Conservation (phyloP, 2,888 invertebrate genomes). For the Molorchus minor region DNA sequence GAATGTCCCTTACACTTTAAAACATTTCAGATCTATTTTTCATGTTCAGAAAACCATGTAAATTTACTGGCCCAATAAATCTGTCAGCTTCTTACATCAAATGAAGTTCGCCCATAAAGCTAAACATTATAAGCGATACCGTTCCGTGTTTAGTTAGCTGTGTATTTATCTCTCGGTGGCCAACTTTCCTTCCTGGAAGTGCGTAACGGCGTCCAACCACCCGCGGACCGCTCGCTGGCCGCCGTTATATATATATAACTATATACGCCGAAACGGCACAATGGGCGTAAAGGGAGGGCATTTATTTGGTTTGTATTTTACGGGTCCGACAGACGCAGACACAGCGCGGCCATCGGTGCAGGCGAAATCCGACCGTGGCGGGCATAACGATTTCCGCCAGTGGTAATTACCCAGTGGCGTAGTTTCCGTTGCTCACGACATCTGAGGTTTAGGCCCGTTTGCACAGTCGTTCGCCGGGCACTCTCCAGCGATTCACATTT, state of each 20-base stretch:
- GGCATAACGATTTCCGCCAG: constrained; percentile 9
- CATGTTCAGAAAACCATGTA: neutral
- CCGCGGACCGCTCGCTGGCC: neutral
- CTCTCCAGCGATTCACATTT: too few relatives aligned
- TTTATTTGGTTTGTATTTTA: neutral
- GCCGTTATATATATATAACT: too few relatives aligned
- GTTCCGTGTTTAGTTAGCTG: too few relatives aligned
- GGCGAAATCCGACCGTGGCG: neutral
- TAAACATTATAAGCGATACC: neutral
- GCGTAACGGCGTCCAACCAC: neutral
- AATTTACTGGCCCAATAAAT: neutral
- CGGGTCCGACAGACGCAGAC: neutral
- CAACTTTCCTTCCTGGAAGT: constrained; percentile 7
- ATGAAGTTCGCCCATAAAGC: neutral
- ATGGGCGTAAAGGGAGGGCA: constrained; percentile 4
- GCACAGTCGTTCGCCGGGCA: too few relatives aligned
- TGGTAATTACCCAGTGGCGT: too few relatives aligned
- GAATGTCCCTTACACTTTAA: too few relatives aligned
- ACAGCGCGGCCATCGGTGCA: neutral
- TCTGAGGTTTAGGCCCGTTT: too few relatives aligned
- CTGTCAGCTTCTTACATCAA: neutral
- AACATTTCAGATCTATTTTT: too few relatives aligned
- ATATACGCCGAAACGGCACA: constrained; percentile 3
- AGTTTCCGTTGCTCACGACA: too few relatives aligned
- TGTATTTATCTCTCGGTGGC: too few relatives aligned